Conservation (phyloP, 1,140 invertebrate genomes). For the Saccostrea glomerata region DNA sequence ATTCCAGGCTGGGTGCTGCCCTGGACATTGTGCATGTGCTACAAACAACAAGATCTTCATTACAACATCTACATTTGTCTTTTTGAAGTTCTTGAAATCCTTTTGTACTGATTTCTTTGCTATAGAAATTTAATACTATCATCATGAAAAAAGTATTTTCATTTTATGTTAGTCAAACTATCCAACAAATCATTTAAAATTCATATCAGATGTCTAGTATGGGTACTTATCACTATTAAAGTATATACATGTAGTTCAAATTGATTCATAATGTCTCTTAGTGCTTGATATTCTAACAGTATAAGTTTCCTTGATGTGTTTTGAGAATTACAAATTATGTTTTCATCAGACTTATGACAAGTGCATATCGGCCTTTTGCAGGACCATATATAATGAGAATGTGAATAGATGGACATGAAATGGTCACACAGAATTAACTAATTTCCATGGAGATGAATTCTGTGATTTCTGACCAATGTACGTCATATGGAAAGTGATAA, state of each 20-base stretch:
- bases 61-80: background rate
- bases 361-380: background rate
- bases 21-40: constrained; percentile 75
- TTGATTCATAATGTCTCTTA: no score
- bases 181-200: no score
- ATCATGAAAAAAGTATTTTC: no score
- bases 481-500: background rate
- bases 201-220: no score
- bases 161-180: no score
- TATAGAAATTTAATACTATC: background rate
- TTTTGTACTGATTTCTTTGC: background rate
- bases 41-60: constrained; percentile 48
- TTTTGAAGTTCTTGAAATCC: background rate
- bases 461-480: background rate
- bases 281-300: no score
- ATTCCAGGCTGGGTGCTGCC: constrained; percentile 67
- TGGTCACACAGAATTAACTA: background rate
- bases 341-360: background rate
- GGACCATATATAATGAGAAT: background rate
- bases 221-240: no score
- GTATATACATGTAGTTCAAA: no score
- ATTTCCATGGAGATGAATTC: background rate
- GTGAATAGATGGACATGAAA: background rate
- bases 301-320: no score
- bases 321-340: no score